Evolutionary conservation across 1,140 invertebrate genomes (phyloP), one percentile per base, ranked within the genome.

Genomic region (Drosophila littoralis): DNA sequence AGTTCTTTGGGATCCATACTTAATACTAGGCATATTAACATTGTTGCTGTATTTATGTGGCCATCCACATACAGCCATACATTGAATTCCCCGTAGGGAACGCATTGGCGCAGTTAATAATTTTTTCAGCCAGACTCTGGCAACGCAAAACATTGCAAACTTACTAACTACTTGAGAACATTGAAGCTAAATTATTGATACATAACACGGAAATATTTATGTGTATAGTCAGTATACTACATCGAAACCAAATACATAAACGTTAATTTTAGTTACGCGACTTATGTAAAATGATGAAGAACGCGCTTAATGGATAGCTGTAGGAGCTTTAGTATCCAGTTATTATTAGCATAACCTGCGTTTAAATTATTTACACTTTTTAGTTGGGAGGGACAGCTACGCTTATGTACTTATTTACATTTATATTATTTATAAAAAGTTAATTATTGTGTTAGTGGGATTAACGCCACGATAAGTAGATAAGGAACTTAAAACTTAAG

Each of bases 121-220:
- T 50, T 35, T 65, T 22, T 57, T 63, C 86, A 84, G 81, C 81
- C 81, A 80, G 68, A 71, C 65, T 66, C 84, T 84, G 77, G 69
- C 84, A 88, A 86, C 63, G 63, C 80, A 86, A 58, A 81, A 70
- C 6, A 46, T 67, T 60, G 48, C 51, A 54, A 88, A 89, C 84
- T 84, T 89, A 89, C 85, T 89, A 89, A 81, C 85, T 90, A 90
- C 78, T 90, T 85, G 66, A 76, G 67, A 85, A 79, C 72, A 73
- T 81, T 73, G 69, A 71, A 88, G 75, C 83, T 86, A 86, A 83
- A 33, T 63, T 74, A 36, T 66, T 17, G 54, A 68, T 79, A 81
- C 59, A 75, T 38, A 57, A 64, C 60, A 72, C 43, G 52, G 45
- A 67, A 9, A 32, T 43, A 32, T 32, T 36, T 58, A 33, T 42